These are phyloP conservation scores for Caenorhabditis panamensis DNA, from an alignment of 2,888 invertebrate species.

Conservation along the genomic window DNA sequence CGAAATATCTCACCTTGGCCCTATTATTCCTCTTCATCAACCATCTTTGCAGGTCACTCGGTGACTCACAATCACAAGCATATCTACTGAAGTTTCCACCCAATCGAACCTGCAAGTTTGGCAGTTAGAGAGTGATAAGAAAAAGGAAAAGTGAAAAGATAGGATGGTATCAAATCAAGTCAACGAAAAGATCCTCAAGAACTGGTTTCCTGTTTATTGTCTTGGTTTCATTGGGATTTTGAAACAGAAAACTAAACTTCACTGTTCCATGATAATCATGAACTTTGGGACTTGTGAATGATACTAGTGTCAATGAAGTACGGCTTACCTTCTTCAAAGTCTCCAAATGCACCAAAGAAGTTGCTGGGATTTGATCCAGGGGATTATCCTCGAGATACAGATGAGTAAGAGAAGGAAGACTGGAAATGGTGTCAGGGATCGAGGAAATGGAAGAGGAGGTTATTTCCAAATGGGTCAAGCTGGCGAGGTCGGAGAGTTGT, in stretches of 20 bases:
- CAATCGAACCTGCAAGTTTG: slow-evolving; percentile 53
- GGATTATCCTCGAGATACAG: slow-evolving; percentile 50
- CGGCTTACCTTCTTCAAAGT: slow-evolving; percentile 44
- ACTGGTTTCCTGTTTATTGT: not conserved
- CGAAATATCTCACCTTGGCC: slow-evolving; percentile 62
- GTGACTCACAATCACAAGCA: slow-evolving; percentile 69
- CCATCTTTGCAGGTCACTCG: slow-evolving; percentile 69
- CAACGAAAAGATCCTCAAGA: not conserved
- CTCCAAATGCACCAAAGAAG: slow-evolving; percentile 36
- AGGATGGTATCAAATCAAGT: not conserved
- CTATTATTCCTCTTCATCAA: slow-evolving; percentile 58
- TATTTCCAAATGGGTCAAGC: slow-evolving; percentile 57
- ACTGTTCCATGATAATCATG: not conserved
- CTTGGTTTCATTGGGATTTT: not conserved
- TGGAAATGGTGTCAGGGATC: slow-evolving; percentile 37
- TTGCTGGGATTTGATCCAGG: slow-evolving; percentile 28
- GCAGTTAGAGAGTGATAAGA: not conserved
- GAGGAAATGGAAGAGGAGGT: slow-evolving; percentile 33
- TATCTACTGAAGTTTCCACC: slow-evolving; percentile 64
- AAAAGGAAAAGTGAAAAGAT: slow-evolving; percentile 24
- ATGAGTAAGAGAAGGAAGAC: slow-evolving; percentile 43
- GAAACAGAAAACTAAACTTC: slow-evolving; percentile 5
- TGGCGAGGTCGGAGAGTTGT: slow-evolving; percentile 29
- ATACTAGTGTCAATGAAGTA: no score
- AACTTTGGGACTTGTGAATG: no score